Percentiles rank a stretch among this genome's conserved stretches.
phyloP scores from a whole-genome alignment of 2,888 invertebrate species.

The Agonum fuliginosum region DNA sequence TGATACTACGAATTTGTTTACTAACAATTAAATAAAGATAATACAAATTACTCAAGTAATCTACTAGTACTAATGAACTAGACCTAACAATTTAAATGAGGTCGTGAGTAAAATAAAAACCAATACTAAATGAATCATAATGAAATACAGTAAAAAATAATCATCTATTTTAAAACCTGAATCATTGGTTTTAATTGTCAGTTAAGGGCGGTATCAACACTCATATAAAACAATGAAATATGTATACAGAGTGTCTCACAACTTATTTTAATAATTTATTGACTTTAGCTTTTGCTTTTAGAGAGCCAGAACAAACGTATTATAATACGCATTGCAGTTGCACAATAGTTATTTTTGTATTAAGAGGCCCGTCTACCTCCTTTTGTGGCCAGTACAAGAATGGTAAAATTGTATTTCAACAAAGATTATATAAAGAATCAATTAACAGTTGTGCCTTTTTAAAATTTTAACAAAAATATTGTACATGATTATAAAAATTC shows the following conservation, averaged over 20 bases:
- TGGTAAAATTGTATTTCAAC: too few species aligned
- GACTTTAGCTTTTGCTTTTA: too few species aligned
- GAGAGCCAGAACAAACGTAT: too few species aligned
- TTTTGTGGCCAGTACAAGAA: too few species aligned
- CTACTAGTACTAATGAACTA: neutral
- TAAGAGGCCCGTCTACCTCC: too few species aligned
- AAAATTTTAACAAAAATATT: too few species aligned
- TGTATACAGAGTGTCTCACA: neutral
- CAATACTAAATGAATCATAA: neutral
- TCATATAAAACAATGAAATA: neutral
- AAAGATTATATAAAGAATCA: too few species aligned
- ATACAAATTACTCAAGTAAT: neutral
- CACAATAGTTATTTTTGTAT: too few species aligned
- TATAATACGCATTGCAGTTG: too few species aligned
- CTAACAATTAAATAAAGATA: neutral
- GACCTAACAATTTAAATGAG: neutral
- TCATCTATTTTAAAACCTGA: constrained; percentile 12
- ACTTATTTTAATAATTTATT: neutral
- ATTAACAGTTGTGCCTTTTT: too few species aligned
- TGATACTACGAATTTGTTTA: neutral
- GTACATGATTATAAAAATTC: too few species aligned
- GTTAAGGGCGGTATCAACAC: neutral
- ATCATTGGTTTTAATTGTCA: constrained; percentile 24
- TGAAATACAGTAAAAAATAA: constrained; percentile 28
- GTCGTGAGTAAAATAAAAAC: neutral